These are phyloP conservation scores for Gymnorhina tibicen DNA, from an alignment of 2,113 vertebrate species.

Conservation along the genomic window DNA sequence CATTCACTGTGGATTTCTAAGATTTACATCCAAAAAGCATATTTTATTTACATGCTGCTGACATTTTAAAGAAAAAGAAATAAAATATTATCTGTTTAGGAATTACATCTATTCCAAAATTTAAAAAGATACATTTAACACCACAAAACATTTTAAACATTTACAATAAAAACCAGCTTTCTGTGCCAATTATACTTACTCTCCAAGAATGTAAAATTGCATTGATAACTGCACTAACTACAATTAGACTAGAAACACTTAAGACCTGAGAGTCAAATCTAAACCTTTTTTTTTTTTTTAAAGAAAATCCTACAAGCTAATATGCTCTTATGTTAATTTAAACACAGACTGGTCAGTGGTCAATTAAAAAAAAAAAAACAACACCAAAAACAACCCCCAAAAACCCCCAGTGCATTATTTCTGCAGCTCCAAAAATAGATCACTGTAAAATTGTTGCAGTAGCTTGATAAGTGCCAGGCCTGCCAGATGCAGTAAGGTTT, in stretches of 20 bases:
- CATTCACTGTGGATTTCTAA: constrained; percentile 57
- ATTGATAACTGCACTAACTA: constrained; percentile 63
- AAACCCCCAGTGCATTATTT: background rate
- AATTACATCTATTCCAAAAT: constrained; percentile 17
- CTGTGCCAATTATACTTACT: constrained; percentile 26
- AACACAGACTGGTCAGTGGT: constrained; percentile 15
- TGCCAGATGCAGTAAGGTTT: background rate
- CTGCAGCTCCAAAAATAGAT: background rate
- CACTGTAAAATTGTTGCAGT: background rate
- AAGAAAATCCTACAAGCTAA: background rate
- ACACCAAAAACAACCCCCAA: background rate
- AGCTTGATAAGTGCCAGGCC: background rate
- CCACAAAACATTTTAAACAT: background rate
- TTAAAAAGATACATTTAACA: constrained; percentile 45
- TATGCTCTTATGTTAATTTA: background rate
- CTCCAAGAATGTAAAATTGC: constrained; percentile 61
- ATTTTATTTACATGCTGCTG: constrained; percentile 67
- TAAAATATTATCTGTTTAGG: constrained; percentile 14
- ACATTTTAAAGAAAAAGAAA: constrained; percentile 25
- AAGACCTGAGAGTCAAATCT: constrained; percentile 66
- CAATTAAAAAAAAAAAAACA: background rate
- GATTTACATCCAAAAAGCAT: constrained; percentile 65
- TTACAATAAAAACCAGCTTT: constrained; percentile 52
- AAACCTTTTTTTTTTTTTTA: background rate
- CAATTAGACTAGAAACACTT: constrained; percentile 27